Base-by-base conservation (phyloP, 2,888 invertebrate genomes). In the Nomada hirtipes region DNA sequence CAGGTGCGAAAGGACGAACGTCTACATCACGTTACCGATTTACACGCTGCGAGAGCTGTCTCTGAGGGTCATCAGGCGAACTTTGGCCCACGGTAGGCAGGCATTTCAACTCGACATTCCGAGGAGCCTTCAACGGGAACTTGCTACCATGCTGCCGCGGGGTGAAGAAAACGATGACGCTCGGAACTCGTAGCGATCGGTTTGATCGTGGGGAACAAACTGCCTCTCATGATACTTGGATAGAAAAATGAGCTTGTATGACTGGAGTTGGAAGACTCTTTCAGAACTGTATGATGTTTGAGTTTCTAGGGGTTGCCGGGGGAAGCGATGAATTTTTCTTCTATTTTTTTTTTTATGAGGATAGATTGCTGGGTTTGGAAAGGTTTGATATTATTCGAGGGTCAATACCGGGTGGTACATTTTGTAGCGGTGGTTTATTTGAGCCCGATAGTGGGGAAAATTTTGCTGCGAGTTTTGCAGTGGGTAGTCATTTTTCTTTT, bases 51-150 rank as follows among this genome's bases (percentile, higher is more conserved):
- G 89, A 15, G 90, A 92, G 68, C 76, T 92, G 47, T 89, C 90
- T 23, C 71, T 93, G 72, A 88, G 89, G 73, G 79, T 82, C 60
- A 91, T 93, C 67, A 91, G 89, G 71, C 87, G 83, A n/a, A 83
- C 81, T 42, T 82, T 93, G 55, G 82, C 60, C n/a, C 67, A 89
- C 72, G 90, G 90, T 70, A 75, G 78, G 10, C 87, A 93, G 55
- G 92, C 91, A 50, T 91, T 89, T 53, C 72, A 76, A 10, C 91
- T 93, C 23, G 91, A 92, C 59, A 89, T 93, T 74, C 93, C 93
- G n/a, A 84, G 84, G 72, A 90, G 73, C 23, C 88, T 93, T 44
- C 92, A 93, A 71, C 47, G 71, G 53, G 92, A 93, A 78, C 89
- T 93, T 53, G 89, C 88, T 9, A 76, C 69, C 26, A 89, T 90